Conservation (phyloP, 2,888 invertebrate genomes). For the Sphaerophoria taeniata region DNA sequence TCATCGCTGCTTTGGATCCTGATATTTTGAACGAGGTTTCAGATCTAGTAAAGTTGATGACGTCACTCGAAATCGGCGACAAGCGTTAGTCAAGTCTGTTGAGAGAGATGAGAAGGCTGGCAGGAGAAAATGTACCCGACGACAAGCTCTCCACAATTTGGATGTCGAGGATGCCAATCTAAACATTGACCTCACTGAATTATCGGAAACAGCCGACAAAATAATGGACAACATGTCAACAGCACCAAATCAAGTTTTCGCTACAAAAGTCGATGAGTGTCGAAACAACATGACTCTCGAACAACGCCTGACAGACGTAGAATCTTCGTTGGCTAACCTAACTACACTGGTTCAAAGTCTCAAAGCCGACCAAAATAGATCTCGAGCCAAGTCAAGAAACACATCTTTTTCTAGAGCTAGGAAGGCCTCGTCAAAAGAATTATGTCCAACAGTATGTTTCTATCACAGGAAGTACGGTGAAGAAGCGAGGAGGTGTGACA, state of each 20-base stretch:
- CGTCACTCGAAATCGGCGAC: constrained; percentile 12
- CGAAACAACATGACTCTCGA: no score
- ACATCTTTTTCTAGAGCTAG: not conserved
- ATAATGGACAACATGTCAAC: no score
- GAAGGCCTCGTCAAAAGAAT: not conserved
- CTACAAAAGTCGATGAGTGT: no score
- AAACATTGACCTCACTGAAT: constrained; percentile 12
- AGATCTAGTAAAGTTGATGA: constrained; percentile 23
- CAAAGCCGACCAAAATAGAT: constrained; percentile 8
- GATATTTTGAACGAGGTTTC: no score
- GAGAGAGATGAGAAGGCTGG: constrained; percentile 17
- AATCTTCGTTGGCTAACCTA: constrained; percentile 20
- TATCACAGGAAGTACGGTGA: no score
- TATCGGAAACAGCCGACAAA: no score
- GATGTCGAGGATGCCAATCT: constrained; percentile 20
- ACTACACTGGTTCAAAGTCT: constrained; percentile 22
- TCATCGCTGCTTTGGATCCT: constrained; percentile 4
- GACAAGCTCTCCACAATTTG: constrained; percentile 37
- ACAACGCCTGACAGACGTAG: constrained; percentile 21
- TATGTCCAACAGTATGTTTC: not conserved
- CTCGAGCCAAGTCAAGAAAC: constrained; percentile 23
- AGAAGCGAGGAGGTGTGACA: no score
- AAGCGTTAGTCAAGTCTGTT: constrained; percentile 30
- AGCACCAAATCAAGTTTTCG: no score
- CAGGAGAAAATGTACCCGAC: constrained; percentile 27